These are phyloP conservation scores for Progne subis DNA, from an alignment of 2,113 vertebrate genomes.

Conservation along the genomic window DNA sequence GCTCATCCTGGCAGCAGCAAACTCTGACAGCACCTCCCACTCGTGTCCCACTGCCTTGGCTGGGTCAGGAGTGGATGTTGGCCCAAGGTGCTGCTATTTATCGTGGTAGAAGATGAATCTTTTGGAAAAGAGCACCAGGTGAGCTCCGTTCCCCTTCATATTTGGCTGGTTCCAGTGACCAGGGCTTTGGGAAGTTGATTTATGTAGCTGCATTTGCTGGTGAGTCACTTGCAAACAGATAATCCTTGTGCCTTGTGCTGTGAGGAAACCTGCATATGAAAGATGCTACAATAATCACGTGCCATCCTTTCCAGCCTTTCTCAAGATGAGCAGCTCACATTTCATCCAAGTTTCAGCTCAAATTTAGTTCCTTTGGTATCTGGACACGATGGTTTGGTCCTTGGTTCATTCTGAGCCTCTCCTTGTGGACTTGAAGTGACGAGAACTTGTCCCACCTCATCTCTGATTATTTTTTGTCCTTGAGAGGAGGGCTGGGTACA, in stretches of 20 bases:
- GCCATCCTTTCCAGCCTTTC: background rate
- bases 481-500: background rate
- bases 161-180: background rate
- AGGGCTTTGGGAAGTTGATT: background rate
- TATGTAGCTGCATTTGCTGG: background rate
- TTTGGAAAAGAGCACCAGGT: background rate
- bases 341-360: background rate
- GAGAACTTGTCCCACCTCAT: background rate
- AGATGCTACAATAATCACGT: background rate
- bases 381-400: background rate
- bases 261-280: background rate
- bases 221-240: background rate
- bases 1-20: background rate
- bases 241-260: background rate
- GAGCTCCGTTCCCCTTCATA: background rate
- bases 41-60: background rate
- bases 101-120: background rate
- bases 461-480: background rate
- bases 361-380: background rate
- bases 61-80: background rate
- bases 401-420: background rate
- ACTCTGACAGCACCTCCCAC: background rate
- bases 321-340: background rate
- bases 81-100: background rate
- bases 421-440: background rate